A percentile compares a stretch with the other conserved stretches of the same genome.
These are phyloP conservation scores for Ctenochaetus hawaiiensis DNA, from an alignment of 2,797 vertebrate genomes.

Conservation along the genomic window DNA sequence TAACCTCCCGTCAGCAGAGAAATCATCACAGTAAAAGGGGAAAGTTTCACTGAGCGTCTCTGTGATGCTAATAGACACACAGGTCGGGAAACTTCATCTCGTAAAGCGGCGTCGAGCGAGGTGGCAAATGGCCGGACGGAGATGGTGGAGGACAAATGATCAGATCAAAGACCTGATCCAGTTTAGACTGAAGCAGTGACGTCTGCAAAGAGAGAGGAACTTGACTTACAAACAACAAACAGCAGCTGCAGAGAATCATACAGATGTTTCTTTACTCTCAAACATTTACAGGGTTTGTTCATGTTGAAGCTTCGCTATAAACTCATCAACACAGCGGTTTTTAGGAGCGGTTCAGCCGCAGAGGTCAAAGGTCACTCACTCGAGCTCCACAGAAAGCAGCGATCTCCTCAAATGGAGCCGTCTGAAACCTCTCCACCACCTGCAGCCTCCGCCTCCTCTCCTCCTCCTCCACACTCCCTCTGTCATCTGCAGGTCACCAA, in stretches of 20 bases:
- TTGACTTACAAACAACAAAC: too few relatives aligned
- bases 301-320: too few relatives aligned
- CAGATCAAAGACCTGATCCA: constrained; percentile 92
- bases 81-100: constrained; percentile 94
- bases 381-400: constrained; percentile 91
- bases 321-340: too few relatives aligned
- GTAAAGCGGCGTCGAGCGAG: constrained; percentile 89
- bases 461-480: constrained; percentile 89
- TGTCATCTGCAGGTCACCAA: constrained; percentile 55
- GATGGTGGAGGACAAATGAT: constrained; percentile 91
- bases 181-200: constrained; percentile 89
- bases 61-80: constrained; percentile 87
- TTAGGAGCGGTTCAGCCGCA: background rate
- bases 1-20: too few relatives aligned
- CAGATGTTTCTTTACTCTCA: too few relatives aligned
- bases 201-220: constrained; percentile 72
- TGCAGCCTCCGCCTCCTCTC: constrained; percentile 87
- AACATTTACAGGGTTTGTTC: too few relatives aligned
- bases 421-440: constrained; percentile 93
- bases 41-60: too few relatives aligned
- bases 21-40: too few relatives aligned
- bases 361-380: constrained; percentile 79
- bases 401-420: constrained; percentile 94
- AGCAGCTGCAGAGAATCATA: too few relatives aligned
- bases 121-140: constrained; percentile 87